Evolutionary conservation across 2,113 vertebrate species (phyloP), one percentile per base, ranked within the genome.

Genomic region (Archocentrus centrarchus): DNA sequence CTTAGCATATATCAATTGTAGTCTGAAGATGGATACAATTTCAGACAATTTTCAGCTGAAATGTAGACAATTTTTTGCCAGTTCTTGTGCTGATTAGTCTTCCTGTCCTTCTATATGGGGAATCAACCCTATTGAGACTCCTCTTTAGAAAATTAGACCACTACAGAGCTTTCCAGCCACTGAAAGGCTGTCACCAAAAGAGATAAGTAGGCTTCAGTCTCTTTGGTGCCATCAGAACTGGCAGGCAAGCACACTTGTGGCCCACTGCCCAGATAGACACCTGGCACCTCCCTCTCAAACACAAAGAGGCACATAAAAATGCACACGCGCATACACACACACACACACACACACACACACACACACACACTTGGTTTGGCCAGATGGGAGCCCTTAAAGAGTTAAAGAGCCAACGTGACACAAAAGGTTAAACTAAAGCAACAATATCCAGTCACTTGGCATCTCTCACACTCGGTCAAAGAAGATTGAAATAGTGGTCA

Each of bases 241-340:
- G 87, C 88, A 79, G 84, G 6, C 39, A 4, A 70, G 70, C 68
- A 77, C 68, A 50, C 77, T 90, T 79, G 82, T 93, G 92, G 88
- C 88, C 77, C 37, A 30, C 59, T 82, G 91, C 93, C 93, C 50
- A 1, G 79, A 89, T 24, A 75, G 89, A 89, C 91, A 94, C 93
- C 92, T 92, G 90, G 82, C 79, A 79, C 68, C 82, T 86, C 55
- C 30, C 47, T 50, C 73, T 75, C 37, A 44, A 32, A 78, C 81
- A 82, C 20, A 30, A 37, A 80, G 82, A 50, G 30, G 8, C 73
- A 53, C 73, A 80, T 44, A 80, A 70, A 47, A 17, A 47, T 4
- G 4, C 3, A 3, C 10, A 44, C 41, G 30, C 13, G 30, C 59
- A 22, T 35, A 41, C 7, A 15, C 57, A 24, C 4, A 60, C 61